Base-by-base conservation (phyloP, 2,888 invertebrate species). In the Sesamia inferens region DNA sequence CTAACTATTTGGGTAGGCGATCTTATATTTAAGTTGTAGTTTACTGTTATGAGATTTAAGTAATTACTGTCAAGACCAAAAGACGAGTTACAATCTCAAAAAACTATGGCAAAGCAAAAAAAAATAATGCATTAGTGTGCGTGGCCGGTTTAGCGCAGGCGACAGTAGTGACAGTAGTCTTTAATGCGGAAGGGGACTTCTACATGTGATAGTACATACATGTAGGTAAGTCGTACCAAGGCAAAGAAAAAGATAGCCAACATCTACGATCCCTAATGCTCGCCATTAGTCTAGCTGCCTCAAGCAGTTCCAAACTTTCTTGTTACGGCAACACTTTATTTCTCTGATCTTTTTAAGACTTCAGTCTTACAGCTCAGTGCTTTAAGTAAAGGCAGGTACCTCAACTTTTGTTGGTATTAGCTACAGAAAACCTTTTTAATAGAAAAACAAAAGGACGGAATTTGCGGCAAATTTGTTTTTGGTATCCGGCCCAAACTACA, bases 211-310 rank as follows among this genome's bases (percentile, higher is more conserved):
- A n/a, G n/a, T n/a, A 58, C 59, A 47, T 19, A 55, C 48, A 16
- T 55, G 16, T 19, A 59, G 7, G 69, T 44, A 24, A 7, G 10
- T 42, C 69, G 19, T 44, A 44, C 31, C 16, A 42, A 22, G 44
- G 16, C 22, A 44, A 78, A 51, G 48, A 61, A 80, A 64, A 59
- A n/a, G 51, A 77, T 51, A n/a, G 65, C 65, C 13, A 42, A 24
- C 75, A 39, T 16, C 75, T 58, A 61, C 54, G 24, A 39, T 58
- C 31, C 44, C 54, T 80, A 74, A 80, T 63, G 65, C 19, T 68
- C 42, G 19, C 61, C 59, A 68, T 81, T 74, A n/a, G 22, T 80
- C 54, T 39, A 55, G 68, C 63, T 55, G 63, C 42, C 54, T 75
- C 48, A 44, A 68, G 44, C 63, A 63, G 16, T 64, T 75, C 44